Conservation (phyloP, 1,140 invertebrate genomes). For the Sycophaga agraensis region DNA sequence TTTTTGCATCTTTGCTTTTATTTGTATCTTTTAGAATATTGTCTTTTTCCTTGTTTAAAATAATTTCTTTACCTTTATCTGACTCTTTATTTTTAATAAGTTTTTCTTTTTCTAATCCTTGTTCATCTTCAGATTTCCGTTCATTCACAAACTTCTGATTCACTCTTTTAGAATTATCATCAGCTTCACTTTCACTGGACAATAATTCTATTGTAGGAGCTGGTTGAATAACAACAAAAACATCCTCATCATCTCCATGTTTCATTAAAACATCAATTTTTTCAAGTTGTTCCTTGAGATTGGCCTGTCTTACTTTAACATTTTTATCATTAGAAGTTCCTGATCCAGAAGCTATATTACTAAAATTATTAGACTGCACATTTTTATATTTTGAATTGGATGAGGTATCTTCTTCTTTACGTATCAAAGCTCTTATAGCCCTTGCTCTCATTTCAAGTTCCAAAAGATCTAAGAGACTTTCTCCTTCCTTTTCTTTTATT, state of each 20-base stretch:
- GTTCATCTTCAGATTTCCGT: conserved; percentile 28
- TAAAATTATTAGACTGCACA: conserved; percentile 2
- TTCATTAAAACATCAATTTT: conserved; percentile 41
- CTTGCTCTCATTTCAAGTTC: conserved; percentile 61
- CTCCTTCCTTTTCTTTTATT: conserved; percentile 53
- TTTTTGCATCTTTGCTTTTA: conserved; percentile 1
- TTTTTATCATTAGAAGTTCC: conserved; percentile 28
- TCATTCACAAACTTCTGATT: conserved; percentile 40
- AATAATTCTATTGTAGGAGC: conserved; percentile 52
- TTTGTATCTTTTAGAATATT: conserved; percentile 5
- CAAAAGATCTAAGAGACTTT: conserved; percentile 57
- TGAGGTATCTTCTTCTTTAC: conserved; percentile 54
- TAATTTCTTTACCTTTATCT: conserved; percentile 24
- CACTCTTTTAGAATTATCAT: conserved; percentile 32
- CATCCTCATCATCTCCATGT: conserved; percentile 51
- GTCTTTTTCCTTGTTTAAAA: not conserved
- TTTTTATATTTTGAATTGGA: not conserved
- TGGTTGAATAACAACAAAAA: conserved; percentile 52
- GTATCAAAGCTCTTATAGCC: conserved; percentile 59
- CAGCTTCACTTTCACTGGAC: conserved; percentile 49
- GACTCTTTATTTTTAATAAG: not conserved
- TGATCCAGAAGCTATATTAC: conserved; percentile 4
- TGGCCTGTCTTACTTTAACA: conserved; percentile 31
- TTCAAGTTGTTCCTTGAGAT: conserved; percentile 39
- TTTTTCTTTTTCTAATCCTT: conserved; percentile 8